Evolutionary conservation across 2,888 invertebrate genomes (phyloP).

Genomic region (Sinhomidia bicolor): DNA sequence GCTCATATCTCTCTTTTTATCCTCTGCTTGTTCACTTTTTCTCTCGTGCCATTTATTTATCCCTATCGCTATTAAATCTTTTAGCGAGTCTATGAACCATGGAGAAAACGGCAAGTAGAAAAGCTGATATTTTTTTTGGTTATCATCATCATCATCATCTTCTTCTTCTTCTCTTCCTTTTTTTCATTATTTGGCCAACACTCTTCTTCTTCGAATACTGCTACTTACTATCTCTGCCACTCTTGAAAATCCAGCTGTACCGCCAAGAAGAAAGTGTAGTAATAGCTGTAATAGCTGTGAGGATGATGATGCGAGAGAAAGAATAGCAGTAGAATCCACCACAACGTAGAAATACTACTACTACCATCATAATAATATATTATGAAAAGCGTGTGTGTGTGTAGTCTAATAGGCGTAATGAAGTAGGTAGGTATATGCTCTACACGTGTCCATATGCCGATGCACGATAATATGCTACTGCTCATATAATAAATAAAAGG

Average conservation of each 20-base stretch:
- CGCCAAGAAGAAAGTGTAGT: background rate
- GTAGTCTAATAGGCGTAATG: too few species aligned
- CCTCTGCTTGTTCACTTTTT: background rate
- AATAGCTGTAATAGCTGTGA: background rate
- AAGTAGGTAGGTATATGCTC: too few species aligned
- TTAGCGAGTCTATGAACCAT: constrained; percentile 2
- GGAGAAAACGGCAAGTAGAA: background rate
- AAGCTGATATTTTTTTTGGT: too few species aligned
- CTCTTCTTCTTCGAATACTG: background rate
- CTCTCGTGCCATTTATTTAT: constrained; percentile 12
- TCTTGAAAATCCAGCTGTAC: background rate
- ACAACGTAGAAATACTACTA: too few species aligned
- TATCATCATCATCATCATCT: too few species aligned
- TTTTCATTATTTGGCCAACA: background rate
- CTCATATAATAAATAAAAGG: background rate
- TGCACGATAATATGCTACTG: background rate
- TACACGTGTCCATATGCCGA: background rate
- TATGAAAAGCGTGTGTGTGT: too few species aligned
- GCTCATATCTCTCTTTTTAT: background rate
- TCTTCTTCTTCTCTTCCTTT: constrained; percentile 1
- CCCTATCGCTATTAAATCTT: constrained; percentile 13
- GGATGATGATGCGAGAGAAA: background rate
- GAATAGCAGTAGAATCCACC: too few species aligned
- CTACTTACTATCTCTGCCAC: background rate
- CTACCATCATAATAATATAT: too few species aligned